Base-by-base conservation (phyloP, 2,888 invertebrate genomes). In the Macrosiphum euphorbiae region DNA sequence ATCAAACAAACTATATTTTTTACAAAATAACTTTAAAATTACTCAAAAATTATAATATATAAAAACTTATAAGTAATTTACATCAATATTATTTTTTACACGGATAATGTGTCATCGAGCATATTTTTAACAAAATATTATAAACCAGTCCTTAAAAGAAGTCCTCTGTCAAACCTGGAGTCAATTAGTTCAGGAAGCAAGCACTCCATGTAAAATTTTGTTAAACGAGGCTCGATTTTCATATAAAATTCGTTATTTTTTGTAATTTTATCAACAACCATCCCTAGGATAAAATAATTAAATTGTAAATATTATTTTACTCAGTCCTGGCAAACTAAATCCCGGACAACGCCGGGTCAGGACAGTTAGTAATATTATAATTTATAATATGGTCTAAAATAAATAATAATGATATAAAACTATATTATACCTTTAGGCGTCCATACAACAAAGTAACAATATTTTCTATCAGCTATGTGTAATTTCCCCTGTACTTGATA, bases 391-490 rank as follows among this genome's bases (percentile, higher is more conserved):
- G 13, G 3, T 67, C 11, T n/a, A 67, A 67, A n/a, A 67, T 67
- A 58, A 58, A 58, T 58, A 58, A 58, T 58, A 67, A 67, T 67
- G n/a, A 67, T 67, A n/a, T n/a, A 67, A 67, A 67, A 67, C 67
- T 67, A 16, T n/a, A n/a, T n/a, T 16, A 67, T 67, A 67, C 67
- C n/a, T n/a, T n/a, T 13, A 67, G n/a, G 67, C 0, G 67, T 67
- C 67, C n/a, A 67, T 67, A 67, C n/a, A 2, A 5, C 67, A 67
- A 67, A n/a, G n/a, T 67, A 67, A n/a, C 67, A 67, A 67, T 67
- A 67, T 67, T 67, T n/a, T n/a, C 67, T 67, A 5, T 67, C 67
- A 16, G 67, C 20, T n/a, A 67, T n/a, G n/a, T n/a, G 67, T 67
- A n/a, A 67, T 67, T 67, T n/a, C 5, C 67, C n/a, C 5, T 67